A percentile compares a stretch with the other conserved stretches of the same genome.
Evolutionary conservation across 2,797 vertebrate species (phyloP).

Genomic region (Oreonectes daqikongensis): DNA sequence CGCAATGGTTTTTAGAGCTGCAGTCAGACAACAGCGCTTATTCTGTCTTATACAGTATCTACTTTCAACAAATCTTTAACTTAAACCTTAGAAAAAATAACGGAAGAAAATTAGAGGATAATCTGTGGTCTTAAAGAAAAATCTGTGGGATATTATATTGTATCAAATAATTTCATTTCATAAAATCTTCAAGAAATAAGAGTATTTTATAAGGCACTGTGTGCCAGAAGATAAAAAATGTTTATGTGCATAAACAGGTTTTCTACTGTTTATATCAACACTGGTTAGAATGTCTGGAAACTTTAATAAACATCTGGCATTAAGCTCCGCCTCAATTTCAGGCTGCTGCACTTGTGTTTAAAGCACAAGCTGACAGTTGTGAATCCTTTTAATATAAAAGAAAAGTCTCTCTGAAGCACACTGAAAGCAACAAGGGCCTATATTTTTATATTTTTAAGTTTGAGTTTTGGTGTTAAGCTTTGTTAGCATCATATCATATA

Average conservation of each 20-base stretch:
- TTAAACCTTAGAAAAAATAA: not conserved
- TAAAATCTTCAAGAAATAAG: not conserved
- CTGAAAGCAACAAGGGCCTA: not conserved
- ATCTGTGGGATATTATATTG: too few relatives aligned
- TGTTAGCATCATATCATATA: not conserved
- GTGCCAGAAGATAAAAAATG: not conserved
- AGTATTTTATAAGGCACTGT: not conserved
- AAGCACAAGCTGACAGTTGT: not conserved
- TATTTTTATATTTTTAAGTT: not conserved
- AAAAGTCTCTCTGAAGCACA: not conserved
- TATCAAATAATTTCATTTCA: too few relatives aligned
- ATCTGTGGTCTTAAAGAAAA: too few relatives aligned
- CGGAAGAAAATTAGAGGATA: not conserved
- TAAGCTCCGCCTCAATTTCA: not conserved
- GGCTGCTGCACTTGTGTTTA: not conserved
- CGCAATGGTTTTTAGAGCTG: not conserved
- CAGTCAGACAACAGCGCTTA: conserved; percentile 43
- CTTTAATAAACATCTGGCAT: conserved; percentile 16
- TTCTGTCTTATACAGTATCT: not conserved
- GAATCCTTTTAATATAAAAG: not conserved
- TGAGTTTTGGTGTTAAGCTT: not conserved
- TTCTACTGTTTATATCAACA: conserved; percentile 6
- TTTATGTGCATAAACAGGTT: not conserved
- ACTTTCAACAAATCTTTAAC: not conserved
- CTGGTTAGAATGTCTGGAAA: conserved; percentile 5